A percentile compares a stretch with the other conserved stretches of the same genome.
phyloP scores from a whole-genome alignment of 2,113 vertebrate genomes.

The Tretioscincus oriximinensis region DNA sequence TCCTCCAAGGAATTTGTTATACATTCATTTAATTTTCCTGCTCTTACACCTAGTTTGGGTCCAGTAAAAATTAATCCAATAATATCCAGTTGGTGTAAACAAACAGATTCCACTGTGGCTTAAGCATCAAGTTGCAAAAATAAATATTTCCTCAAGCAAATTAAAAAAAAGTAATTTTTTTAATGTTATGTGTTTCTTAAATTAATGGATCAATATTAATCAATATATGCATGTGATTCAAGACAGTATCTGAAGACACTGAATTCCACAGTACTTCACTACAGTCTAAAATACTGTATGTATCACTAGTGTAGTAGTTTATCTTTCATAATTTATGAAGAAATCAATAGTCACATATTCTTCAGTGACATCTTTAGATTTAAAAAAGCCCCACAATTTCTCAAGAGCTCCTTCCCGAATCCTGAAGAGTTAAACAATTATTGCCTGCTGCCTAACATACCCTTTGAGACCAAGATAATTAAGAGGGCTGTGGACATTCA shows the following conservation, averaged over 20 bases:
- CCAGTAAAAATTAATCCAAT: constrained; percentile 49
- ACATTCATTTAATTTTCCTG: constrained; percentile 49
- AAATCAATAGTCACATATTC: constrained; percentile 25
- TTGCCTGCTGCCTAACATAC: too few species aligned
- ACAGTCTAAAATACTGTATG: not conserved
- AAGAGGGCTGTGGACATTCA: too few species aligned
- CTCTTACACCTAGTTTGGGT: constrained; percentile 27
- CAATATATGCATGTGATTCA: constrained; percentile 15
- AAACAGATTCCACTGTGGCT: constrained; percentile 45
- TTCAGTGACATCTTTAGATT: constrained; percentile 3
- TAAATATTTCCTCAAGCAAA: constrained; percentile 9
- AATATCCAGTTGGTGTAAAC: constrained; percentile 53
- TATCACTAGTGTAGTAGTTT: not conserved
- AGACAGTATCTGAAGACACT: not conserved
- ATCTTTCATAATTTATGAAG: constrained; percentile 25
- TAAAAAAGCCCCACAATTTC: not conserved
- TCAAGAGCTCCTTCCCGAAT: too few species aligned
- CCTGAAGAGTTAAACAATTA: too few species aligned
- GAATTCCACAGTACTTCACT: not conserved
- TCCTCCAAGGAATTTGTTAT: constrained; percentile 25
- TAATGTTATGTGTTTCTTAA: constrained; percentile 8
- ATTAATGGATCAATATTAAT: not conserved
- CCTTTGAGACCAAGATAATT: too few species aligned
- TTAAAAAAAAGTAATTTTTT: constrained; percentile 2
- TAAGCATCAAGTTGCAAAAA: constrained; percentile 55